Base-by-base conservation (phyloP, 2,113 vertebrate species). In the Alligator mississippiensis region DNA sequence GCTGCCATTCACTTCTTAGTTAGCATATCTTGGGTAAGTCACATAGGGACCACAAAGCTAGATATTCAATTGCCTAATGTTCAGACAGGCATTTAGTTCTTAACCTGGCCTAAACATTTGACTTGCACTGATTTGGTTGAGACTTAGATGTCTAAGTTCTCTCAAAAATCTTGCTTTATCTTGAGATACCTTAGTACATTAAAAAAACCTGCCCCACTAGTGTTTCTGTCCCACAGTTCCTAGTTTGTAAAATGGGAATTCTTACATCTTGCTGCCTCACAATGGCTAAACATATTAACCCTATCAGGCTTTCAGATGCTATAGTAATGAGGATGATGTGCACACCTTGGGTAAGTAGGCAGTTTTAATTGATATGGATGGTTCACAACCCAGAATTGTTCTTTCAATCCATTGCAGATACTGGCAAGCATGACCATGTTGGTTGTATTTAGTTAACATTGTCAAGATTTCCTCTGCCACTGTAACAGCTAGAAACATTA, bases 91-190 rank as follows among this genome's bases (percentile, higher is more conserved):
- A 47, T 47, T 47, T 7, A 47, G 47, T 47, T 9, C 47, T 47
- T 47, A 47, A 47, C 47, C 47, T 47, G 47, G 47, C 47, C 47
- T 47, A 47, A 47, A 47, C 47, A 47, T 47, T 47, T 47, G 47
- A 47, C 47, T 47, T 47, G 47, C 9, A 30, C 34, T 30, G 83
- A 9, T 62, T 84, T 80, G 76, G 70, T 34, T 54, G 55, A 64
- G 80, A 91, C 78, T 82, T 95, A 2, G 1, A 6, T 6, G 58
- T 21, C 61, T 90, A 85, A 24, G 82, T 92, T 78, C 59, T 86
- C 77, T 75, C 94, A 70, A 74, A 76, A 80, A 25, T 81, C 66
- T 21, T 79, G 70, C 61, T 11, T 6, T 1, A 72, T 76, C 66
- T 84, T 66, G 34, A 66, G 78, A 85, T 74, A 38, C 16, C 2